A percentile compares a stretch with the other conserved stretches of the same genome.
These are phyloP conservation scores for Cantharis rufa DNA, from an alignment of 2,888 invertebrate genomes.

Conservation along the genomic window DNA sequence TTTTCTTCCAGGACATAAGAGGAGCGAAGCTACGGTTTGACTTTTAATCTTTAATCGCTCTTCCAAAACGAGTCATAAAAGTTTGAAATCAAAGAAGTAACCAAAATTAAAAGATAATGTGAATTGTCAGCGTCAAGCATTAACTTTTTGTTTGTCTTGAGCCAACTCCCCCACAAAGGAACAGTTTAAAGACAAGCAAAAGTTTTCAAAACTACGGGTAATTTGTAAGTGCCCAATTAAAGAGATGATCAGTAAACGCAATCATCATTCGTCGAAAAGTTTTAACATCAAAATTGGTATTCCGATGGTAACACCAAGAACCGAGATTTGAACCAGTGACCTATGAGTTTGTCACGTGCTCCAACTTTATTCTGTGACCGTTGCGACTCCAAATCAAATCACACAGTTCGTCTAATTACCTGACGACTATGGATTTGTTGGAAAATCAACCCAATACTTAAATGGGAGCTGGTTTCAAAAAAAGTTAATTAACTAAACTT, in stretches of 20 bases:
- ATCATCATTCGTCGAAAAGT: slow-evolving; percentile 3
- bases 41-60: neutral
- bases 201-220: slow-evolving; percentile 25
- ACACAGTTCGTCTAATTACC: slow-evolving; percentile 37
- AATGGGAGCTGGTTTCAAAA: neutral
- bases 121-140: slow-evolving; percentile 10
- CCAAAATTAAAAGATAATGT: slow-evolving; percentile 18
- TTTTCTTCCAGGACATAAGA: neutral
- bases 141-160: slow-evolving; percentile 28
- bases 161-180: neutral
- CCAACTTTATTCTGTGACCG: slow-evolving; percentile 42
- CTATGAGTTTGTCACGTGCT: slow-evolving; percentile 46
- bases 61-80: neutral
- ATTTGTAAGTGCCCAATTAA: slow-evolving; percentile 29
- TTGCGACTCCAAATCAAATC: slow-evolving; percentile 47
- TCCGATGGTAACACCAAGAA: slow-evolving; percentile 35
- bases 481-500: slow-evolving; percentile 7
- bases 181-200: neutral
- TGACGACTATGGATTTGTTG: slow-evolving; percentile 19
- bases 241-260: slow-evolving; percentile 14
- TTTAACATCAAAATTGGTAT: slow-evolving; percentile 42
- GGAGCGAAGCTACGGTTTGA: neutral
- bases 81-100: neutral
- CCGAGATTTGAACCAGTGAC: slow-evolving; percentile 47
- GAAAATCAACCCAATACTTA: slow-evolving; percentile 17